Percentiles rank a stretch among this genome's conserved stretches.
phyloP scores from a whole-genome alignment of 2,797 vertebrate species.

The Phoxinus dragarum region DNA sequence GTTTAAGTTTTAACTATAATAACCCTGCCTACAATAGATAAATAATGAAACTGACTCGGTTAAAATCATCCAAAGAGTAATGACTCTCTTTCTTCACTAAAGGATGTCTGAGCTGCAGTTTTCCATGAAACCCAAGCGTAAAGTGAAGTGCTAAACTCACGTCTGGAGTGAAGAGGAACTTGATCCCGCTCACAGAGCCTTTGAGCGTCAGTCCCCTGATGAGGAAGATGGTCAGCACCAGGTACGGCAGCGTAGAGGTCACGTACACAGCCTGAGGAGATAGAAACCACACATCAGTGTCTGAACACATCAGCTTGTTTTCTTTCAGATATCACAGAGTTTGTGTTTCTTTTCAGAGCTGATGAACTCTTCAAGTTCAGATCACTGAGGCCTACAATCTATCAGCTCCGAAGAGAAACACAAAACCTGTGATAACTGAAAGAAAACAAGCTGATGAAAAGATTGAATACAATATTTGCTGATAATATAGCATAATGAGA shows the following conservation, averaged over 20 bases:
- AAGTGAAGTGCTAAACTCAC: conserved; percentile 69
- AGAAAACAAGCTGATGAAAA: neutral
- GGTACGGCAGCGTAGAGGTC: conserved; percentile 87
- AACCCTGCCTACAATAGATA: too few species aligned
- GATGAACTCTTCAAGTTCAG: too few species aligned
- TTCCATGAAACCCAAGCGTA: neutral
- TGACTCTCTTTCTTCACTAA: neutral
- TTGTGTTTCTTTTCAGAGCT: too few species aligned
- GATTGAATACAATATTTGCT: neutral
- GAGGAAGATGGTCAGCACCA: conserved; percentile 88
- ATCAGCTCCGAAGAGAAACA: neutral
- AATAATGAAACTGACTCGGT: too few species aligned
- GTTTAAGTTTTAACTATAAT: too few species aligned
- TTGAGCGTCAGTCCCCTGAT: conserved; percentile 86
- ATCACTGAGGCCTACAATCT: neutral
- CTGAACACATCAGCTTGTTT: neutral
- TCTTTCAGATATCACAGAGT: too few species aligned
- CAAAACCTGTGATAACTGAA: neutral
- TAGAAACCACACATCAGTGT: neutral
- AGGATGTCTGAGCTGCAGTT: neutral
- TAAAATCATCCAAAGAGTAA: too few species aligned
- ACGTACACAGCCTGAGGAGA: conserved; percentile 85
- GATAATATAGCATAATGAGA: neutral
- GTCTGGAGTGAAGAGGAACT: conserved; percentile 87
- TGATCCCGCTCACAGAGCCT: conserved; percentile 81